Evolutionary conservation across 2,797 vertebrate genomes (phyloP).

Genomic region (Characodon lateralis): DNA sequence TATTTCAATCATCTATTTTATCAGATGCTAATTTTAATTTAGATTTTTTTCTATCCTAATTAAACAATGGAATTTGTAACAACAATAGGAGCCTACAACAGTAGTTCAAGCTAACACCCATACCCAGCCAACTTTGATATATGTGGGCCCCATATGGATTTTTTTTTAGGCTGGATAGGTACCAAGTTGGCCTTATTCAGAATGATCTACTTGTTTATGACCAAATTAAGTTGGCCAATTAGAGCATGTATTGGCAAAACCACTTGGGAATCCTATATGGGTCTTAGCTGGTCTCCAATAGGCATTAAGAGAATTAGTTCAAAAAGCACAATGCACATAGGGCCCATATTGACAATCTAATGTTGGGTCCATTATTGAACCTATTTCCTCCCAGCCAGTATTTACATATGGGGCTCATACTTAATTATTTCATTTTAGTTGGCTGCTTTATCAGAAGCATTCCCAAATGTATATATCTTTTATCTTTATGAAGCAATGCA

Average conservation of each 20-base stretch:
- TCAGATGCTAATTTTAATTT: conserved; percentile 48
- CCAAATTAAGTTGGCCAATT: not conserved
- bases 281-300: not conserved
- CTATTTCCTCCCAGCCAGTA: not conserved
- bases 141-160: not conserved
- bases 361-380: not conserved
- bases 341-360: not conserved
- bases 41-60: conserved; percentile 19
- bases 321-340: not conserved
- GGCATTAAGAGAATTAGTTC: not conserved
- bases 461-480: not conserved
- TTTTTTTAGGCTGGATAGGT: not conserved
- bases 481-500: too few relatives aligned
- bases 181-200: not conserved
- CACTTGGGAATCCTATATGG: not conserved
- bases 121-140: not conserved
- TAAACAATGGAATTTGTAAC: conserved; percentile 24
- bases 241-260: not conserved
- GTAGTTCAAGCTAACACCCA: conserved; percentile 33
- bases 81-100: conserved; percentile 29
- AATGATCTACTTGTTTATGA: not conserved
- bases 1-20: conserved; percentile 60
- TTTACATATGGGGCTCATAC: not conserved
- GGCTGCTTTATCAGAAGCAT: not conserved
- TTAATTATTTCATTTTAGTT: not conserved